These are phyloP conservation scores for Nerophis ophidion DNA, from an alignment of 2,113 vertebrate species.

Conservation along the genomic window DNA sequence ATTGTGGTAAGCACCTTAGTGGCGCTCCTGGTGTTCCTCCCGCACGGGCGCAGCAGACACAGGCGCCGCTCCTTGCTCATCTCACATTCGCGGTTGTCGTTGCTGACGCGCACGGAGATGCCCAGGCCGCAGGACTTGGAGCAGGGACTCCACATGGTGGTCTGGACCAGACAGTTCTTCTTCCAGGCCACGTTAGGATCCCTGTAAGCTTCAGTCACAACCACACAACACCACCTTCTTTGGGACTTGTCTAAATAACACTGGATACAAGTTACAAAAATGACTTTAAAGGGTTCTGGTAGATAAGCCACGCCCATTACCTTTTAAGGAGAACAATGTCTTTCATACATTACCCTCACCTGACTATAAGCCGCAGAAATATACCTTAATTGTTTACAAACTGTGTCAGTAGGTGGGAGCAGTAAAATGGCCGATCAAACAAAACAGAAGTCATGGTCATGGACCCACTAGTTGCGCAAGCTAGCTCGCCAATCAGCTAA, in stretches of 20 bases:
- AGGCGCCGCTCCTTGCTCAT: constrained; percentile 86
- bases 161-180: constrained; percentile 89
- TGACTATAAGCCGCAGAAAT: not conserved
- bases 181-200: constrained; percentile 85
- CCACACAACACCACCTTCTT: constrained; percentile 51
- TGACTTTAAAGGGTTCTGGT: too few relatives aligned
- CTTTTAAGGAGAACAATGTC: too few relatives aligned
- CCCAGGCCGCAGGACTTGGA: constrained; percentile 90
- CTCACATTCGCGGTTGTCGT: constrained; percentile 86
- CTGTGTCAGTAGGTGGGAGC: too few relatives aligned
- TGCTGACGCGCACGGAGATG: constrained; percentile 86
- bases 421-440: too few relatives aligned
- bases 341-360: too few relatives aligned
- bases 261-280: too few relatives aligned
- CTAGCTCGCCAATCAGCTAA: too few relatives aligned
- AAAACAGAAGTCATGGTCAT: too few relatives aligned
- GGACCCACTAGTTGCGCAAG: too few relatives aligned
- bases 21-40: constrained; percentile 63
- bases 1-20: constrained; percentile 74
- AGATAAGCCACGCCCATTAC: too few relatives aligned
- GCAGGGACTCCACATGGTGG: constrained; percentile 88
- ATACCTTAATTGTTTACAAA: not conserved
- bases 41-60: constrained; percentile 86
- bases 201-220: constrained; percentile 84
- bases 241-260: too few relatives aligned